A percentile compares a stretch with the other conserved stretches of the same genome.
Evolutionary conservation across 2,888 invertebrate species (phyloP).

Genomic region (Yponomeuta malinellus): DNA sequence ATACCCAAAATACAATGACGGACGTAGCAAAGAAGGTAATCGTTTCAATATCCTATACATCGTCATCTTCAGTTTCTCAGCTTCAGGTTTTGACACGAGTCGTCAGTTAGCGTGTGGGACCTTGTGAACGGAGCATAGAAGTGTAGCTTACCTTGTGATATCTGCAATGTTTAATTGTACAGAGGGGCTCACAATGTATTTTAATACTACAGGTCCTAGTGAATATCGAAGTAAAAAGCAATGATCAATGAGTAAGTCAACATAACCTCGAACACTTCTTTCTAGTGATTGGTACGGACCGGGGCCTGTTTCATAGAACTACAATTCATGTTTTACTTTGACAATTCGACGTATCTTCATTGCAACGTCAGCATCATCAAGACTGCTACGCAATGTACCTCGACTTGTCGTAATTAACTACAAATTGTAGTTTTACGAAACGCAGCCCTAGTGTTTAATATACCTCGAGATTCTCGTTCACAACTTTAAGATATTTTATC

Average conservation of each 20-base stretch:
- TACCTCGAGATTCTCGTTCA: too few species aligned
- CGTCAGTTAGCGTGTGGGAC: slow-evolving; percentile 48
- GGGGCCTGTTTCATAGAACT: too few species aligned
- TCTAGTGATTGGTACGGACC: too few species aligned
- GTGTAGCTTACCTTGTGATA: not conserved
- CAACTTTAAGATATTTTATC: slow-evolving; percentile 21
- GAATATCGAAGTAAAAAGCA: not conserved
- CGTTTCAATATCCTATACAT: slow-evolving; percentile 20
- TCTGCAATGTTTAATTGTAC: not conserved
- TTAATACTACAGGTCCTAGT: not conserved
- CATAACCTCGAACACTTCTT: slow-evolving; percentile 42
- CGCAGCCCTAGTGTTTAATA: not conserved
- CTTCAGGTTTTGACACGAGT: slow-evolving; percentile 44
- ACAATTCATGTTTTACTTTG: too few species aligned
- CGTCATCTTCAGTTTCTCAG: slow-evolving; percentile 19
- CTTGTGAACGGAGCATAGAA: slow-evolving; percentile 32
- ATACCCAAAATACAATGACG: slow-evolving; percentile 45
- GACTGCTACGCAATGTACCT: too few species aligned
- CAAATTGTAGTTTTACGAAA: too few species aligned
- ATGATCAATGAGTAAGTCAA: slow-evolving; percentile 29
- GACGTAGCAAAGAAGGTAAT: slow-evolving; percentile 69
- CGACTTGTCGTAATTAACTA: too few species aligned
- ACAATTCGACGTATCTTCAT: too few species aligned
- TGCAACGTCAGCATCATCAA: too few species aligned
- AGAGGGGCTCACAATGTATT: not conserved